Conservation (phyloP, 1,140 invertebrate genomes). For the Parapsyche elsis region DNA sequence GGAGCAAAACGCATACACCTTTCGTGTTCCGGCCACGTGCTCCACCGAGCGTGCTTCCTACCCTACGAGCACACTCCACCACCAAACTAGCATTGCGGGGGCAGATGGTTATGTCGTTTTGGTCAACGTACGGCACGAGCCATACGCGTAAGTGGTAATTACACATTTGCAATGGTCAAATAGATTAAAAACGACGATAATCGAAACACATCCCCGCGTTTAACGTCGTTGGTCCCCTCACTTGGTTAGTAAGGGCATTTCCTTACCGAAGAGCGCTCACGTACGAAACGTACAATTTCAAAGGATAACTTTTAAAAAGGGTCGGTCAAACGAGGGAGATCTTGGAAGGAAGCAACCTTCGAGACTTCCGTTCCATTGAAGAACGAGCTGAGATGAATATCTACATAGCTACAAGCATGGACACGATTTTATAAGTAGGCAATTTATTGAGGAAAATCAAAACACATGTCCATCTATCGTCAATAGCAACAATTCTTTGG, state of each 20-base stretch:
- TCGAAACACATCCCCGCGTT: not conserved
- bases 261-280: no score
- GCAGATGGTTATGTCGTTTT: slow-evolving; percentile 9
- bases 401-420: no score
- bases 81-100: not conserved
- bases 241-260: not conserved
- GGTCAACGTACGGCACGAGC: slow-evolving; percentile 19
- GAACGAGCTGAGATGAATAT: no score
- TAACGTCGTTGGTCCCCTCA: not conserved
- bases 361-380: not conserved
- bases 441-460: no score
- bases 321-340: not conserved
- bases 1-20: slow-evolving; percentile 22
- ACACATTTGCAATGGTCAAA: not conserved
- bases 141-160: not conserved
- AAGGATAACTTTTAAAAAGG: not conserved
- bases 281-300: not conserved
- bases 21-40: slow-evolving; percentile 32
- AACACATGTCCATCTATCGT: no score
- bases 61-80: not conserved
- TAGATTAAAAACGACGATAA: slow-evolving; percentile 4
- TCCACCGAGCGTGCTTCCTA: slow-evolving; percentile 20
- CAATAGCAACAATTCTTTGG: no score
- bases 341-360: slow-evolving; percentile 13
- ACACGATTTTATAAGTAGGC: no score